A percentile compares a stretch with the other conserved stretches of the same genome.
phyloP scores from a whole-genome alignment of 2,888 invertebrate genomes.

The Volucella zonaria region DNA sequence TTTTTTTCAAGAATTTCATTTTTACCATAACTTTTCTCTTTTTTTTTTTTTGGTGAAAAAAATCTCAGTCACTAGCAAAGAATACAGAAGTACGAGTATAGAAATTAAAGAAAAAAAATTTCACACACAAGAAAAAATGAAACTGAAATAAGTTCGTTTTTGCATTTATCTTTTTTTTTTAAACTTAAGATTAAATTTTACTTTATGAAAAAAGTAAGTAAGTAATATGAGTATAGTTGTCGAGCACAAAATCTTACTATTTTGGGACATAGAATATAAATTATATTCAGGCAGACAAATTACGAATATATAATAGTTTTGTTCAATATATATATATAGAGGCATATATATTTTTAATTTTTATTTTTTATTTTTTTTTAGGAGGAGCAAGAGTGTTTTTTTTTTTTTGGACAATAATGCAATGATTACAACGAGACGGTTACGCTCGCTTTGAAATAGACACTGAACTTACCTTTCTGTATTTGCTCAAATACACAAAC shows the following conservation, averaged over 20 bases:
- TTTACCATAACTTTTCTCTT: too few species aligned
- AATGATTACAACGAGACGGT: conserved; percentile 30
- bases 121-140: conserved; percentile 56
- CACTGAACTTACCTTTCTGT: conserved; percentile 66
- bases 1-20: not conserved
- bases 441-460: conserved; percentile 50
- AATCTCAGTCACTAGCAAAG: conserved; percentile 68
- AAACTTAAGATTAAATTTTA: conserved; percentile 21
- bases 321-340: not conserved
- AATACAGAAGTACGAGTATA: conserved; percentile 32
- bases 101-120: conserved; percentile 37
- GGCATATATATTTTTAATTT: conserved; percentile 7
- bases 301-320: too few species aligned
- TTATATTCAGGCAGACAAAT: conserved; percentile 59
- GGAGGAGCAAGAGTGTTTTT: conserved; percentile 64
- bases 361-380: conserved; percentile 53
- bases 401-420: conserved; percentile 62
- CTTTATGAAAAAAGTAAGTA: conserved; percentile 6
- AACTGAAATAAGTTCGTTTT: conserved; percentile 23
- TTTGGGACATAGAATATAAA: conserved; percentile 67
- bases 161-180: not conserved
- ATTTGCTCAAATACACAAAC: conserved; percentile 30
- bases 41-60: conserved; percentile 1
- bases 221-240: conserved; percentile 34
- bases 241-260: conserved; percentile 70